Base-by-base conservation (phyloP, 2,797 vertebrate species). In the Danio choprae region DNA sequence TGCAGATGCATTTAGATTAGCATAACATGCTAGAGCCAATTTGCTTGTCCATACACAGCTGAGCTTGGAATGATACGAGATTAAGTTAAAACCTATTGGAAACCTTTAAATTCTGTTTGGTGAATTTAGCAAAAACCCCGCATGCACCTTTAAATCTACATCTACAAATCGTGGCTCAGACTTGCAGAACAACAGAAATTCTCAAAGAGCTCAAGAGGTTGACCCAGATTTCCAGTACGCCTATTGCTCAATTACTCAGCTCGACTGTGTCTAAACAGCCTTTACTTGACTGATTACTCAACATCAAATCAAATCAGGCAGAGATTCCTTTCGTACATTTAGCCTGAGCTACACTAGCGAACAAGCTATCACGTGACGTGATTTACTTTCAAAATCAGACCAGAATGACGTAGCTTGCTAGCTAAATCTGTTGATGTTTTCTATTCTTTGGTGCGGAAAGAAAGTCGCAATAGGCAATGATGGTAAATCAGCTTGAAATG, bases 211-310 rank as follows among this genome's bases (percentile, higher is more conserved):
- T 43, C 36, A 70, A 68, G 51, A 60, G 50, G 38, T 50, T 79
- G 82, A 59, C 62, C 62, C 46, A 64, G 62, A 79, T 79, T 79
- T 83, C 43, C 44, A 81, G 40, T 12, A 22, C 0, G 43, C 22
- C 51, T 75, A 76, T 77, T 86, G 76, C 79, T 79, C 75, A 83
- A 79, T 80, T 15, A 53, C 53, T 73, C 65, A 29, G 65, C 74
- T 22, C 13, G 38, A 55, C 40, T 50, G 43, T 15, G 36, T 18
- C 53, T 53, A 22, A 76, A 59, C 56, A 70, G 77, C 44, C 44
- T 70, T 41, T 62, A 60, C 77, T 70, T 48, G 65, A 70, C 77
- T 13, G 44, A 79, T 71, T 70, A 62, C 67, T 70, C 15, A 29
- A 13, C 40, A 44, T 60, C 65, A 77, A 1, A 10, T 60, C 44